Conservation (phyloP, 2,888 invertebrate genomes). For the Balanococcus diminutus region DNA sequence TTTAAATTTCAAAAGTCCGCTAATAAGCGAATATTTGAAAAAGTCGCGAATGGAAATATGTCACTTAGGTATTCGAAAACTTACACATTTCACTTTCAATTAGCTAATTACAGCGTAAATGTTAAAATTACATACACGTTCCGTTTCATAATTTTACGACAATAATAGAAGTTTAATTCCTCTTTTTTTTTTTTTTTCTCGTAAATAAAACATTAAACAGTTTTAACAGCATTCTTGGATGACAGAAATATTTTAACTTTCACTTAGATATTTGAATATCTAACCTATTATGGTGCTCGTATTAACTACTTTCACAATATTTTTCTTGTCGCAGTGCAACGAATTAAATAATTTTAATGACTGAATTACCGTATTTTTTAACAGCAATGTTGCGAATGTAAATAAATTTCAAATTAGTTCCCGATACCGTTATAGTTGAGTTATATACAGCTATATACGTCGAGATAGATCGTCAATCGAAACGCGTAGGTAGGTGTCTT, state of each 20-base stretch:
- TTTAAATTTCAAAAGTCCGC: background rate
- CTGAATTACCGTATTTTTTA: constrained; percentile 35
- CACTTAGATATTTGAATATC: constrained; percentile 34
- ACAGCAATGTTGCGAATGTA: constrained; percentile 30
- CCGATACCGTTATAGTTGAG: background rate
- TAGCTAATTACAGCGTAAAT: constrained; percentile 24
- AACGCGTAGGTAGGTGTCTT: background rate
- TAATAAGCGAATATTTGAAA: background rate
- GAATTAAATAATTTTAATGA: constrained; percentile 49
- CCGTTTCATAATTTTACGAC: constrained; percentile 39
- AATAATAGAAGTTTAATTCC: constrained; percentile 23
- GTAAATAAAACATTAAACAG: constrained; percentile 24
- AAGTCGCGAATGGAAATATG: background rate
- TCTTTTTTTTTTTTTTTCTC: constrained; percentile 31
- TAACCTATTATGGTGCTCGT: constrained; percentile 46
- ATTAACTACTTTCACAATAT: constrained; percentile 46
- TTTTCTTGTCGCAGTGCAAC: constrained; percentile 44
- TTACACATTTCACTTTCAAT: constrained; percentile 26
- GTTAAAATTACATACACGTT: constrained; percentile 15
- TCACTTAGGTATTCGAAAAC: background rate
- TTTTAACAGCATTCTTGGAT: constrained; percentile 42
- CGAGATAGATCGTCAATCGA: background rate
- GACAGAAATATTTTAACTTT: constrained; percentile 49
- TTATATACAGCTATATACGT: too few species aligned
- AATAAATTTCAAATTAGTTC: constrained; percentile 1